Conservation (phyloP, 2,888 invertebrate genomes). For the Biston betularia region DNA sequence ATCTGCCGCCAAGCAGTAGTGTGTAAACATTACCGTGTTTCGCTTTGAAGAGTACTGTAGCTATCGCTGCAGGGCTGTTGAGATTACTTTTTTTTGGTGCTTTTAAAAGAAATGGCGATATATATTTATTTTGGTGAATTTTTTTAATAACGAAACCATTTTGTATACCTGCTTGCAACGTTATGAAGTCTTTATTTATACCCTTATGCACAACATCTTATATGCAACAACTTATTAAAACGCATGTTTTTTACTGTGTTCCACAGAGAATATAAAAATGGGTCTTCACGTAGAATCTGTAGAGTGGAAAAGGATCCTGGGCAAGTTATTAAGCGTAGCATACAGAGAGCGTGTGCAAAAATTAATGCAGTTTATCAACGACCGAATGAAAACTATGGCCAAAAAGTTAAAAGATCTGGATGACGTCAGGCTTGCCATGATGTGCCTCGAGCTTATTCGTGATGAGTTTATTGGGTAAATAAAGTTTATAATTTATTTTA, state of each 20-base stretch:
- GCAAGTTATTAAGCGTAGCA: conserved; percentile 88
- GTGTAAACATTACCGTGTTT: too few species aligned
- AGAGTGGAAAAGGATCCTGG: conserved; percentile 92
- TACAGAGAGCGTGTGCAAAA: conserved; percentile 90
- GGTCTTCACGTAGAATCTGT: conserved; percentile 91
- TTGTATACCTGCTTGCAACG: too few species aligned
- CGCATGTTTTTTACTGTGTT: conserved; percentile 19
- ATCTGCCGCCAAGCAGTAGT: too few species aligned
- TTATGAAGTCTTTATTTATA: too few species aligned
- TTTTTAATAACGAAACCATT: too few species aligned
- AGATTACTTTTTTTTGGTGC: too few species aligned
- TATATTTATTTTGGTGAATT: too few species aligned
- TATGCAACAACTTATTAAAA: too few species aligned
- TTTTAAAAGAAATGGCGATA: too few species aligned
- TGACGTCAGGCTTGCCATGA: conserved; percentile 93
- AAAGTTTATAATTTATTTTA: background rate
- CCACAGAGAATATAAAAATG: conserved; percentile 87
- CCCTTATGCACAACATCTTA: too few species aligned
- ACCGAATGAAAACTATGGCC: conserved; percentile 89
- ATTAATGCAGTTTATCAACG: conserved; percentile 91
- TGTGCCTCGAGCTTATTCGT: conserved; percentile 90
- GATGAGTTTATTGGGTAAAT: conserved; percentile 90
- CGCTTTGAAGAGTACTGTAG: too few species aligned
- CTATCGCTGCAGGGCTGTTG: too few species aligned
- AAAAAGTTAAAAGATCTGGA: conserved; percentile 92